Conservation (phyloP, 2,113 vertebrate genomes). For the Lutjanus erythropterus region DNA sequence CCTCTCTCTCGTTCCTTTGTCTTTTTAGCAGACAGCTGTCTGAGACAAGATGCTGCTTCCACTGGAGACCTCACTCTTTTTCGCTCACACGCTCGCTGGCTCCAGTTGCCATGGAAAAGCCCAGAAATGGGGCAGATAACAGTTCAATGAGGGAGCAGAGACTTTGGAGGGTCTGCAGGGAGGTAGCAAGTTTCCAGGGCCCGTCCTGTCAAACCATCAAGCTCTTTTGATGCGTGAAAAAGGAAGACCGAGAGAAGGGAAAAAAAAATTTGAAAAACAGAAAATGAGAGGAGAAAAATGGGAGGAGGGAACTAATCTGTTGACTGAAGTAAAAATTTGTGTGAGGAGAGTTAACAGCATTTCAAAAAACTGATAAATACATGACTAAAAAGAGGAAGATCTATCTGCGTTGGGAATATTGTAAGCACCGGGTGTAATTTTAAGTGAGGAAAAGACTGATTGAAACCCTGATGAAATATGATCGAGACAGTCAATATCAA, state of each 20-base stretch:
- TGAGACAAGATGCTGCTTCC: constrained; percentile 78
- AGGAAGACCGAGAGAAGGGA: constrained; percentile 43
- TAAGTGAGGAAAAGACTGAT: constrained; percentile 24
- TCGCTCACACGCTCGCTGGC: constrained; percentile 64
- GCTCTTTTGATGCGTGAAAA: constrained; percentile 81
- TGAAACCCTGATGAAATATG: constrained; percentile 52
- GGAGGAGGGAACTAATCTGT: constrained; percentile 54
- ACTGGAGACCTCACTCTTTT: constrained; percentile 78
- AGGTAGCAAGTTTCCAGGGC: constrained; percentile 76
- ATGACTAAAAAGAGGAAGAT: constrained; percentile 25
- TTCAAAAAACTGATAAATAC: constrained; percentile 27
- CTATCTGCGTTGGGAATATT: constrained; percentile 34
- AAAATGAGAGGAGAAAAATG: constrained; percentile 44
- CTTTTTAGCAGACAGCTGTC: constrained; percentile 81
- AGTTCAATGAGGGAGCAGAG: constrained; percentile 82
- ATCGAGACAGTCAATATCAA: constrained; percentile 57
- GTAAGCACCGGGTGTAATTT: constrained; percentile 46
- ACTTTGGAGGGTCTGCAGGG: constrained; percentile 74
- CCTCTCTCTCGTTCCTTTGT: constrained; percentile 43
- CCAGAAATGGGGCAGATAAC: constrained; percentile 84
- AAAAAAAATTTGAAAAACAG: constrained; percentile 43
- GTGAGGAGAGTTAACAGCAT: constrained; percentile 22
- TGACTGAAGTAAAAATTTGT: constrained; percentile 59
- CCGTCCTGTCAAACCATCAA: constrained; percentile 84
- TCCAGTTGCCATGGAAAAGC: constrained; percentile 83